Percentiles rank a stretch among this genome's conserved stretches.
Conservation (phyloP, 1,140 invertebrate genomes). For the Branchinecta lindahli region DNA sequence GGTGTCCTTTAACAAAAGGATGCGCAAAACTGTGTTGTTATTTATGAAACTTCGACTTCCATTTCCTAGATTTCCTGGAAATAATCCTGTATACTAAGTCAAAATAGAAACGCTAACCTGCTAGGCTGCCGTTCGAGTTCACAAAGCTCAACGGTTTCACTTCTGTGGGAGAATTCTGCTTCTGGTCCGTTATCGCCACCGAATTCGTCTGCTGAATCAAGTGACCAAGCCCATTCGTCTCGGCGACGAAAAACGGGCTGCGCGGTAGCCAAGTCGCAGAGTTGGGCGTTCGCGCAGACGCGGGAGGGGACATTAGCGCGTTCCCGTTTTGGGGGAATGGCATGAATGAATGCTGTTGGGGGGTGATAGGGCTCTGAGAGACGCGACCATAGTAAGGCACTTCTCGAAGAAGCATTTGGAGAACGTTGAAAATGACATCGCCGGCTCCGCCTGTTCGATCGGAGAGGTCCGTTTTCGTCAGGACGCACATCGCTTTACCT, state of each 20-base stretch:
- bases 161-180: neutral
- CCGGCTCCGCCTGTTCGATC: slow-evolving; percentile 79
- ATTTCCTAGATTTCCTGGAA: no score
- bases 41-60: no score
- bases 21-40: no score
- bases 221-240: slow-evolving; percentile 29
- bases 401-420: slow-evolving; percentile 69
- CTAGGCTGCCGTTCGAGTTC: slow-evolving; percentile 69
- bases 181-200: slow-evolving; percentile 44
- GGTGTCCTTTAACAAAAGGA: no score
- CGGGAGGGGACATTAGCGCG: slow-evolving; percentile 25
- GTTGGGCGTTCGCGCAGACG: slow-evolving; percentile 51
- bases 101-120: slow-evolving; percentile 64
- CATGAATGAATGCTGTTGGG: slow-evolving; percentile 40
- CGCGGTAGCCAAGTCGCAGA: slow-evolving; percentile 37
- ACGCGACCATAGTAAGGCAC: slow-evolving; percentile 53
- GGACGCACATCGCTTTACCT: slow-evolving; percentile 75
- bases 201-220: slow-evolving; percentile 53
- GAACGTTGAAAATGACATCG: slow-evolving; percentile 80
- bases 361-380: slow-evolving; percentile 65
- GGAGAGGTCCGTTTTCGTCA: slow-evolving; percentile 73
- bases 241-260: slow-evolving; percentile 24
- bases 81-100: no score
- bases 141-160: slow-evolving; percentile 45
- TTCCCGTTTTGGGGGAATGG: slow-evolving; percentile 23